Base-by-base conservation (phyloP, 2,797 vertebrate genomes). In the Catostomus latipinnis region DNA sequence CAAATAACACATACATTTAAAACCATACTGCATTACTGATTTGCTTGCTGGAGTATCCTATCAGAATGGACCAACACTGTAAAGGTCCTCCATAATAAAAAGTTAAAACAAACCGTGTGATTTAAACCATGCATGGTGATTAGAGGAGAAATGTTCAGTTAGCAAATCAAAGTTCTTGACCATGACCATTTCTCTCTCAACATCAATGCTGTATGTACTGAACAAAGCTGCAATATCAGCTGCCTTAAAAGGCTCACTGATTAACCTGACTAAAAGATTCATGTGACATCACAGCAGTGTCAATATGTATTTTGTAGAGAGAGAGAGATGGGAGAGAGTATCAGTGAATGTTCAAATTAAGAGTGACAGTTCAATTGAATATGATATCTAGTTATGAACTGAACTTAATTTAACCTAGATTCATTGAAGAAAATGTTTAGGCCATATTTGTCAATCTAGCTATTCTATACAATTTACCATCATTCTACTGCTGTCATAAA, bases 271-370 rank as follows among this genome's bases (percentile, higher is more conserved):
- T 76, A 45, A 52, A 70, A 81, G 54, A 57, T 71, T 63, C 46
- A 53, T 50, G 45, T 76, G 52, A 73, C 22, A 62, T 73, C 52
- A 80, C 10, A 10, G 61, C 8, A 57, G 45, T 80, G 69, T 80
- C 71, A 65, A 80, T 80, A 80, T 66, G 69, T 66, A 57, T 57
- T 77, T 52, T 77, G 75, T 77, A 66, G 22, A 16, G 75, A 22
- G 48, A 6, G 5, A 14, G 53, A 58, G 54, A 48, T 18, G 9
- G 54, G 43, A 49, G 54, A 58, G 9, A 4, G 34, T 3, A 34
- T 34, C 34, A 34, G 34, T 34, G 34, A 46, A 60, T 46, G 16
- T 13, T 58, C 34, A n/a, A 49, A 12, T 49, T 6, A 10, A 50
- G 10, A 56, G n/a, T 8, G 52, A 16, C 48, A 18, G 16, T 8